Evolutionary conservation across 2,797 vertebrate genomes (phyloP), one percentile per base, ranked within the genome.

Genomic region (Phoxinus dragarum): DNA sequence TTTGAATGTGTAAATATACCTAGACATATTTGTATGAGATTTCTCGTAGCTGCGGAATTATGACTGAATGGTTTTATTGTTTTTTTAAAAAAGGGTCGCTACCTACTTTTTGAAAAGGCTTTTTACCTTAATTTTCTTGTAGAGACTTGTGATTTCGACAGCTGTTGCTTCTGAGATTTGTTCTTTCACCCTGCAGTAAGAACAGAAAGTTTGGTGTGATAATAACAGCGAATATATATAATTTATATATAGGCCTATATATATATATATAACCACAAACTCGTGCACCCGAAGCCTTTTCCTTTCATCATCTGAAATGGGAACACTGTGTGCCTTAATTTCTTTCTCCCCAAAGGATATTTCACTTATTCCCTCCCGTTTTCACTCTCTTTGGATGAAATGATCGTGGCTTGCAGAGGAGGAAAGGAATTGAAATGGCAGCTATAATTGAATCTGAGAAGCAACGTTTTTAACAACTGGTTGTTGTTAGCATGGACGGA

Each of bases 381-480:
- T 80, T 47, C 67, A 1, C 69, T 71, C 23, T 68, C 14, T 82
- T 59, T 74, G 10, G 27, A 68, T 38, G 34, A 56, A 49, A 54
- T 72, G n/a, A 61, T 75, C 56, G 59, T 81, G 80, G 74, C n/a
- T 80, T 79, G 82, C 56, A 64, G 77, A 69, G 61, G 79, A 84
- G 75, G 85, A 68, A 75, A 56, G 36, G 68, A 86, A 66, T 49
- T 84, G 66, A 86, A 59, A 59, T 47, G 90, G 90, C 90, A 90
- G 87, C 90, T 90, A 90, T 85, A 78, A 80, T 54, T 67, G 84
- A 85, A 80, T 80, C 77, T 54, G 69, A 85, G 68, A 59, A 72
- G 75, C 83, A 79, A 74, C 7, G 69, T 80, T 64, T 80, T 85
- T 80, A 85, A 73, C 66, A 61, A 72, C 68, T 40, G 77, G 11